A percentile compares a stretch with the other conserved stretches of the same genome.
These are phyloP conservation scores for Hesperia comma DNA, from an alignment of 2,888 invertebrate genomes.

Conservation along the genomic window DNA sequence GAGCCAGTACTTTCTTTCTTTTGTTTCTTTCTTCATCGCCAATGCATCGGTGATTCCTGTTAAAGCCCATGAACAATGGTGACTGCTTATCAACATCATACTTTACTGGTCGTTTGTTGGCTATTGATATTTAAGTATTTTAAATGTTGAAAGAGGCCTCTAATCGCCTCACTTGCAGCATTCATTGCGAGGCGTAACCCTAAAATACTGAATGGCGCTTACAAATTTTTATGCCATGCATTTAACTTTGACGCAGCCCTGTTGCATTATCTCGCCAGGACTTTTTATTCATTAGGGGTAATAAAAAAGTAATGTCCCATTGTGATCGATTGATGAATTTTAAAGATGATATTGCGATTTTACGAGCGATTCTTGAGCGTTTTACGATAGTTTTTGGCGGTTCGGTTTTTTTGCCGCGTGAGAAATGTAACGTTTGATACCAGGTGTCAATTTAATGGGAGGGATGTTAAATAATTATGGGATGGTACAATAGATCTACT, in stretches of 20 bases:
- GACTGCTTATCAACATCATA: too few relatives aligned
- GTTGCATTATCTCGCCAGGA: constrained; percentile 41
- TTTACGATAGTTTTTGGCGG: constrained; percentile 67
- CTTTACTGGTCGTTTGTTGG: too few relatives aligned
- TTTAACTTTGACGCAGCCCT: constrained; percentile 72
- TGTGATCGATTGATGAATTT: constrained; percentile 77
- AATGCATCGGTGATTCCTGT: too few relatives aligned
- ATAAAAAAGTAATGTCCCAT: constrained; percentile 78
- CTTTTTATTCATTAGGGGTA: constrained; percentile 72
- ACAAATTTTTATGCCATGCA: constrained; percentile 77
- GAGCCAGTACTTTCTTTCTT: too few relatives aligned
- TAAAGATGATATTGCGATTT: constrained; percentile 78
- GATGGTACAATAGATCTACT: background rate
- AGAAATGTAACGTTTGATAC: constrained; percentile 53
- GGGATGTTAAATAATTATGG: constrained; percentile 20
- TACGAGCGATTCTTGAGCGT: constrained; percentile 69
- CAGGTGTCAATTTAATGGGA: constrained; percentile 32
- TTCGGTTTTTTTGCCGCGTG: constrained; percentile 61
- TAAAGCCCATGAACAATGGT: too few relatives aligned
- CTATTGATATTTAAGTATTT: too few relatives aligned
- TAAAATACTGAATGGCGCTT: constrained; percentile 64
- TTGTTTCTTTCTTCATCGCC: too few relatives aligned
- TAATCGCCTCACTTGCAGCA: background rate
- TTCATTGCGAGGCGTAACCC: constrained; percentile 39
- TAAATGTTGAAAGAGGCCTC: too few relatives aligned